phyloP scores from a whole-genome alignment of 2,888 invertebrate species.

The Lasioglossum calceatum region DNA sequence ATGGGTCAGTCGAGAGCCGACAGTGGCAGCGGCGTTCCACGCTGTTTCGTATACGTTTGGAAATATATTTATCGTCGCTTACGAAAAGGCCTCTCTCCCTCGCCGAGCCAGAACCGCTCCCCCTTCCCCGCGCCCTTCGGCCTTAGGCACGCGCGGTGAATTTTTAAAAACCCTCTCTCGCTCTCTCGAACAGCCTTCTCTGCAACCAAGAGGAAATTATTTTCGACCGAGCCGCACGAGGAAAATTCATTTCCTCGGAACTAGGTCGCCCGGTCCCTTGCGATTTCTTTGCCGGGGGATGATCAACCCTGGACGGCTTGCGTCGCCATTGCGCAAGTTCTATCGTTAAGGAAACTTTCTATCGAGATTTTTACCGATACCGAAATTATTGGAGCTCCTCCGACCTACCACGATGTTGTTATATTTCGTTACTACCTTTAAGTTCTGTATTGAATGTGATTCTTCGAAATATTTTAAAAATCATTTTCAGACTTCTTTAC shows the following conservation, averaged over 20 bases:
- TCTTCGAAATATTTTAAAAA: neutral
- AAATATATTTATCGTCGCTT: slow-evolving; percentile 76
- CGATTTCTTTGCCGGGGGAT: neutral
- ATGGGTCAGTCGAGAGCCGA: slow-evolving; percentile 77
- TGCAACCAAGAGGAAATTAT: neutral
- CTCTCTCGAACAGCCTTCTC: neutral
- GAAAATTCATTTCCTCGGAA: neutral
- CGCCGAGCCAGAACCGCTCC: neutral
- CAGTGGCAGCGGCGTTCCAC: slow-evolving; percentile 56
- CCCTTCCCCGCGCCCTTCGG: slow-evolving; percentile 11
- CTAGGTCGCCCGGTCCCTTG: neutral
- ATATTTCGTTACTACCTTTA: neutral
- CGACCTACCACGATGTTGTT: neutral
- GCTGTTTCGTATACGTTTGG: slow-evolving; percentile 70
- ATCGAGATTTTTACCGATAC: neutral
- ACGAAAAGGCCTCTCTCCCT: slow-evolving; percentile 72
- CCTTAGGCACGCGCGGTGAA: slow-evolving; percentile 40
- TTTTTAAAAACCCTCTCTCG: slow-evolving; percentile 26
- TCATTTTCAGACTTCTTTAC: neutral
- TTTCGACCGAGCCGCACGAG: neutral
- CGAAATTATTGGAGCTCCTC: neutral
- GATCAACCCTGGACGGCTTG: neutral
- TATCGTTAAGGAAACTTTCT: neutral
- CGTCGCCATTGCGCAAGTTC: neutral
- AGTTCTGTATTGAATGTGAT: neutral